phyloP scores from a whole-genome alignment of 2,113 vertebrate genomes.

The Spilogale gracilis region DNA sequence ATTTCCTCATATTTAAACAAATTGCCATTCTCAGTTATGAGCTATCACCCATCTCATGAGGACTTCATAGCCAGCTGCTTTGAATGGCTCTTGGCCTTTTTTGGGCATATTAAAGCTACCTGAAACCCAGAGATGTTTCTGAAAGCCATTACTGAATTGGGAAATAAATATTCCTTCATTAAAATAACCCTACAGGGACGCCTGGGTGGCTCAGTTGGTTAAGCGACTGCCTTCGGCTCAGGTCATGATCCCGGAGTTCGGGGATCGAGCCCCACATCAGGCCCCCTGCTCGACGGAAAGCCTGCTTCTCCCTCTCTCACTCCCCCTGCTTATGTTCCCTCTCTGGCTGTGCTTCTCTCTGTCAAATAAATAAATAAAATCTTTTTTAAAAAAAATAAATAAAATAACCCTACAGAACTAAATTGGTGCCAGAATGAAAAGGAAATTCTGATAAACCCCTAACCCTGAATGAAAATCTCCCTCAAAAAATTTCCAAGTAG shows the following conservation, averaged over 20 bases:
- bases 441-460: constrained; percentile 66
- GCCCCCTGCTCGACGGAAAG: too few relatives aligned
- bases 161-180: constrained; percentile 80
- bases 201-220: too few relatives aligned
- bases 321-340: too few relatives aligned
- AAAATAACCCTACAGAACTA: constrained; percentile 82
- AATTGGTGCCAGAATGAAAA: constrained; percentile 75
- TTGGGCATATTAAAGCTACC: constrained; percentile 81
- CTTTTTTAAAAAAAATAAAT: background rate
- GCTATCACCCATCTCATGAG: constrained; percentile 78
- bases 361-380: too few relatives aligned
- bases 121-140: constrained; percentile 82
- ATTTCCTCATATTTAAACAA: constrained; percentile 78
- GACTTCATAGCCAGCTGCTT: constrained; percentile 83
- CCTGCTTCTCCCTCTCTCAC: too few relatives aligned
- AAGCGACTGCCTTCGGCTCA: too few relatives aligned
- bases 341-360: too few relatives aligned
- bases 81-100: constrained; percentile 85
- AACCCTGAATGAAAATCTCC: constrained; percentile 8
- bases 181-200: constrained; percentile 78
- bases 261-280: too few relatives aligned
- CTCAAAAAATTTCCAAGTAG: constrained; percentile 9
- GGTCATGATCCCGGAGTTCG: too few relatives aligned
- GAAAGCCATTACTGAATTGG: constrained; percentile 83
- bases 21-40: constrained; percentile 76